Conservation (phyloP, 2,113 vertebrate species). For the Dendrocopos noguchii region DNA sequence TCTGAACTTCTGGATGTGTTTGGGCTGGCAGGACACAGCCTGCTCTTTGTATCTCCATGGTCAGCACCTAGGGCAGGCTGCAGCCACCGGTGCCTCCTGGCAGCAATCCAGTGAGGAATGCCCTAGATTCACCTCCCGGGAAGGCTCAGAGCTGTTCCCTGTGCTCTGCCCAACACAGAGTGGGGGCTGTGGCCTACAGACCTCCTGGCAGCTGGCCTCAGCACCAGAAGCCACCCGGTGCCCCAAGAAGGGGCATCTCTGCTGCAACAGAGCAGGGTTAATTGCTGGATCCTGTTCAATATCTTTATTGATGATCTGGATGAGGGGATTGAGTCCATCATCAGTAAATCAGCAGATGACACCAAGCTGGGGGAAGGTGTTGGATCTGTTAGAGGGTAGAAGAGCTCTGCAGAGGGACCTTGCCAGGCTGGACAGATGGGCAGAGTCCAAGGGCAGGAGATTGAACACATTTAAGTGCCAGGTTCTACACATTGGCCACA, state of each 20-base stretch:
- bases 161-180: not conserved
- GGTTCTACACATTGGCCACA: no score
- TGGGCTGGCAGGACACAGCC: not conserved
- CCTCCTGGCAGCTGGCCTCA: rapidly evolving
- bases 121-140: rapidly evolving
- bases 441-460: no score
- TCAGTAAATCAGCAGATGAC: no score
- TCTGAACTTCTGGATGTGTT: rapidly evolving
- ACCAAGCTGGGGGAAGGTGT: no score
- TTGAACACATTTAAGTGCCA: no score
- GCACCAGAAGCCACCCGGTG: not conserved
- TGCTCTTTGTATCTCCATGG: not conserved
- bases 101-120: rapidly evolving
- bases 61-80: not conserved
- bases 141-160: not conserved
- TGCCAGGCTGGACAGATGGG: no score
- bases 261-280: not conserved
- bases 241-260: rapidly evolving
- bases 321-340: no score
- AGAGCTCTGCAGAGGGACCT: no score
- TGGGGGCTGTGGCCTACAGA: rapidly evolving
- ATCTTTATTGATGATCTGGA: no score
- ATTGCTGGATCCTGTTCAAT: not conserved
- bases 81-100: rapidly evolving
- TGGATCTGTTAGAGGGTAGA: no score